Evolutionary conservation across 1,140 invertebrate species (phyloP).

Genomic region (Neelides sp.): DNA sequence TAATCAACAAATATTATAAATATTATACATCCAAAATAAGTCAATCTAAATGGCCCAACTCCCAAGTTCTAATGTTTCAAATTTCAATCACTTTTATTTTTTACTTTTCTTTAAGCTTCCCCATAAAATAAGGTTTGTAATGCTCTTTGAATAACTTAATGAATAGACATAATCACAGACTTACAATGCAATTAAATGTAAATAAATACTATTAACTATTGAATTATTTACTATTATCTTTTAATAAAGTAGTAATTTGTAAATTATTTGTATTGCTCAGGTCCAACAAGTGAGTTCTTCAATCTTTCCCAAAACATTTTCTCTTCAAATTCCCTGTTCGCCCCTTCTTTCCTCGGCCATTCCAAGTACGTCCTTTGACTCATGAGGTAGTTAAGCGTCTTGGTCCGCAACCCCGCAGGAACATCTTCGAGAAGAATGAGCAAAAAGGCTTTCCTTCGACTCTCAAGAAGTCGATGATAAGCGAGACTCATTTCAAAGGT

Average conservation of each 20-base stretch:
- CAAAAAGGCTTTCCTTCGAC: slow-evolving; percentile 45
- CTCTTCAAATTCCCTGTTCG: slow-evolving; percentile 15
- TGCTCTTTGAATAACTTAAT: not conserved
- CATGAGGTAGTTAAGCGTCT: slow-evolving; percentile 49
- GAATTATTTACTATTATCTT: not conserved
- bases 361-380: slow-evolving; percentile 49
- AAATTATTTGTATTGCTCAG: not conserved
- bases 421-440: slow-evolving; percentile 50
- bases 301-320: slow-evolving; percentile 32
- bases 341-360: slow-evolving; percentile 40
- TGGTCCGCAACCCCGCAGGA: slow-evolving; percentile 43
- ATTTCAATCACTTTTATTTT: no score
- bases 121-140: no score
- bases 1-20: no score
- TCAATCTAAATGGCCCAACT: no score
- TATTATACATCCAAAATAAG: no score
- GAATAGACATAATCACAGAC: no score
- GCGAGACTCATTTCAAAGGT: slow-evolving; percentile 53
- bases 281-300: slow-evolving; percentile 3
- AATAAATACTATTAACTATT: not conserved
- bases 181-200: not conserved
- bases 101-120: no score
- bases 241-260: no score
- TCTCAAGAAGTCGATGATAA: slow-evolving; percentile 48
- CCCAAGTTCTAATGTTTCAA: no score